Base-by-base conservation (phyloP, 2,113 vertebrate species). In the Callospermophilus lateralis region DNA sequence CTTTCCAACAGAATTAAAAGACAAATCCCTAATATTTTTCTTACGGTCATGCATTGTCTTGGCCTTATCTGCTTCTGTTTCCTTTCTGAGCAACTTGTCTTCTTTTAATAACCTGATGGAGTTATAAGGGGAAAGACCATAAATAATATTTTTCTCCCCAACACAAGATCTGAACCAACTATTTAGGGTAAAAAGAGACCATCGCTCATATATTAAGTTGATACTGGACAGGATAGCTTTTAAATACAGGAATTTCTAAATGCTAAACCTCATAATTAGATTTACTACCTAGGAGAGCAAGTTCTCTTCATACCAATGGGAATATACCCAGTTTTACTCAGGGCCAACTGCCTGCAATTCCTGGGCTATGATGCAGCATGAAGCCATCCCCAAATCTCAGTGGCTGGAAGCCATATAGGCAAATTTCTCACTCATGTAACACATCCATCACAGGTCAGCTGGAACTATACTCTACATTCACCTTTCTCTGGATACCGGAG, bases 181-280 rank as follows among this genome's bases (percentile, higher is more conserved):
- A 7, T 48, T 34, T 55, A 86, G 30, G 30, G 74, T 74, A 86
- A 70, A 97, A 88, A 73, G n/a, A 63, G 58, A 63, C 16, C 37
- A 4, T 4, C 4, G 72, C 20, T 63, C 61, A 58, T 2, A 42
- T 61, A 48, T 58, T 30, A 74, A 37, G 20, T 76, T 65, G 28
- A 51, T 83, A 83, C 48, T 55, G 11, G 34, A 86, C 42, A 65
- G 55, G 4, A 81, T 15, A 34, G 26, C 34, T 48, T 89, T 77
- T 81, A 86, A 89, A 94, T 61, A 61, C 80, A 85, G 63, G 20
- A 34, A 72, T 93, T 89, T 70, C 61, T 83, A 12, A 92, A 89
- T 15, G 10, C 9, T 74, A 67, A 88, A 34, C 8, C 26, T 77
- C 48, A 76, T 48, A 89, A 74, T 92, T 91, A 78, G 32, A 45